Conservation (phyloP, 2,888 invertebrate species). For the Amitus sp. region DNA sequence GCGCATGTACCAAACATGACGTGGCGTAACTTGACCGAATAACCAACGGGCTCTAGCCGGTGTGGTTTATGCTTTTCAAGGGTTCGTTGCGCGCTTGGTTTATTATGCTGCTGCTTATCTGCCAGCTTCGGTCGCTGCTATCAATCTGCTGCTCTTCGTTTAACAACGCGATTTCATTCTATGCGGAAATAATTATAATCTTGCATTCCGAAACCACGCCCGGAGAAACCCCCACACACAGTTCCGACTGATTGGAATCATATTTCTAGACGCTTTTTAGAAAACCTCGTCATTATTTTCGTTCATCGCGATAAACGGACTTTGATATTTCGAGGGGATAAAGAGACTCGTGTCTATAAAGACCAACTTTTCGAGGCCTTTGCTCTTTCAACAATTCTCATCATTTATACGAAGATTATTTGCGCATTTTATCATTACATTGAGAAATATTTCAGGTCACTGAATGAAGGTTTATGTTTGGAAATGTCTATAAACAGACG, state of each 20-base stretch:
- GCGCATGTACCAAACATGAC: too few species aligned
- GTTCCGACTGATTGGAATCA: background rate
- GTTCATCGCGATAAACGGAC: background rate
- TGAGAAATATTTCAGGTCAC: too few species aligned
- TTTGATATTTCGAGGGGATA: background rate
- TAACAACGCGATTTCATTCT: conserved; percentile 28
- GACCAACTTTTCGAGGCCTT: too few species aligned
- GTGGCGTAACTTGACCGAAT: conserved; percentile 29
- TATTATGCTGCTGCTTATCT: conserved; percentile 3
- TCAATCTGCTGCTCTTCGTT: conserved; percentile 25
- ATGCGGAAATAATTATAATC: conserved; percentile 33
- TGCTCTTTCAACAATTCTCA: too few species aligned
- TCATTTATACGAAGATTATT: too few species aligned
- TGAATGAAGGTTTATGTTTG: too few species aligned
- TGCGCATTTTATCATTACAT: too few species aligned
- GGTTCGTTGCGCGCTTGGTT: conserved; percentile 7
- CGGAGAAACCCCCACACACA: background rate
- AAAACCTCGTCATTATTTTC: too few species aligned
- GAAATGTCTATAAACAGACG: too few species aligned
- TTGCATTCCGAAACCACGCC: conserved; percentile 10
- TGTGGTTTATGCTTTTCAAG: conserved; percentile 35
- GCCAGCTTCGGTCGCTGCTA: conserved; percentile 11
- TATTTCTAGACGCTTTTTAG: background rate
- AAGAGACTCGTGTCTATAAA: too few species aligned
- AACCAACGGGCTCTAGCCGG: conserved; percentile 27